These are phyloP conservation scores for Erethizon dorsatum DNA, from an alignment of 2,797 vertebrate species.

Conservation along the genomic window DNA sequence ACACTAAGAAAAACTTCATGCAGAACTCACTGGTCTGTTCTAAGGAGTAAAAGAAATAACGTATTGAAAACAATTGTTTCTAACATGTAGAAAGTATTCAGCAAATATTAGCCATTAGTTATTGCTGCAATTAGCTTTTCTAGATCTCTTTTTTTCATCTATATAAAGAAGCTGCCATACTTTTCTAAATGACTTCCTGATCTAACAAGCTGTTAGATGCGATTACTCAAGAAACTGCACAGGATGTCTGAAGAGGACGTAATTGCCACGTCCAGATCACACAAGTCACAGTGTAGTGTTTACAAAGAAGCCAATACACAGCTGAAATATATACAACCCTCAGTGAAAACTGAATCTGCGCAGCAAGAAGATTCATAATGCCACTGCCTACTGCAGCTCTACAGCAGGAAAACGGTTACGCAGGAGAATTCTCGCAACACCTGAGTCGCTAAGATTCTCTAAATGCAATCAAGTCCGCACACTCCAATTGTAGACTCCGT, in stretches of 20 bases:
- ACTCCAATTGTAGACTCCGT: conserved; percentile 79
- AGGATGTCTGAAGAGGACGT: not conserved
- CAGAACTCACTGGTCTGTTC: not conserved
- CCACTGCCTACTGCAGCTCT: conserved; percentile 25
- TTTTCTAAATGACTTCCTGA: conserved; percentile 23
- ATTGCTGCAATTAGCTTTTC: not conserved
- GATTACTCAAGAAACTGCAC: conserved; percentile 9
- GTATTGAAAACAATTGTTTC: not conserved
- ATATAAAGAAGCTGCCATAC: conserved; percentile 46
- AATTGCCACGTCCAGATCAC: not conserved
- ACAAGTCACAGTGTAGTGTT: not conserved
- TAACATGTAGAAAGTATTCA: not conserved
- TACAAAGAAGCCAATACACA: not conserved
- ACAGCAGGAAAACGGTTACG: conserved; percentile 76
- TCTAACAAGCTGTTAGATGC: conserved; percentile 57
- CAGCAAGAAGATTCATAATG: conserved; percentile 8
- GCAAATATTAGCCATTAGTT: not conserved
- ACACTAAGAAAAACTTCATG: not conserved
- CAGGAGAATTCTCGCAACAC: conserved; percentile 73
- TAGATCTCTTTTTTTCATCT: not conserved
- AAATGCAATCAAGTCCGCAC: conserved; percentile 78
- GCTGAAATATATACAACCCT: not conserved
- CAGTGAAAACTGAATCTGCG: not conserved
- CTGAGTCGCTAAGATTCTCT: conserved; percentile 76
- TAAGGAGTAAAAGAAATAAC: conserved; percentile 9